Percentiles rank a stretch among this genome's conserved stretches.
Evolutionary conservation across 1,140 invertebrate genomes (phyloP).

Genomic region (Drosophila ogumai): DNA sequence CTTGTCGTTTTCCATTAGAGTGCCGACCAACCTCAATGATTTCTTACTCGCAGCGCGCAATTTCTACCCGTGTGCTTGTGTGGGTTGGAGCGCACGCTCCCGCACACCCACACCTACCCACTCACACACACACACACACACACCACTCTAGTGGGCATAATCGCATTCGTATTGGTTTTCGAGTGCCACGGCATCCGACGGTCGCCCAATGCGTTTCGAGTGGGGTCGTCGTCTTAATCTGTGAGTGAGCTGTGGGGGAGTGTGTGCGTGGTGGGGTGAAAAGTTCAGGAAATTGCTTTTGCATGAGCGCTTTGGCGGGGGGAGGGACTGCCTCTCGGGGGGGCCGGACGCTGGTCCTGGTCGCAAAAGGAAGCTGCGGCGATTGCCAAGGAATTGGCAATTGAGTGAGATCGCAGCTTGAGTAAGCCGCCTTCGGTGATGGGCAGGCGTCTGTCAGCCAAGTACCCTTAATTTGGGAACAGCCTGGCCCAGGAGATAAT

Average conservation of each 20-base stretch:
- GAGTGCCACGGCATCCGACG: slow-evolving; percentile 53
- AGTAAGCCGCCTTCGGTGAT: slow-evolving; percentile 30
- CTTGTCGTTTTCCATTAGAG: slow-evolving; percentile 81
- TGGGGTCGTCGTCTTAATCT: slow-evolving; percentile 49
- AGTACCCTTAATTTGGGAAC: slow-evolving; percentile 25
- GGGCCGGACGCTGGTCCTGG: slow-evolving; percentile 30
- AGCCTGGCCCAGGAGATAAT: not conserved
- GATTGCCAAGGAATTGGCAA: slow-evolving; percentile 67
- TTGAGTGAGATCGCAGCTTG: slow-evolving; percentile 32
- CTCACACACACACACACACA: slow-evolving; percentile 8
- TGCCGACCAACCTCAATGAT: slow-evolving; percentile 79
- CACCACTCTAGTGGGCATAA: slow-evolving; percentile 57
- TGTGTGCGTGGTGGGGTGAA: slow-evolving; percentile 50
- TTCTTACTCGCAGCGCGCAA: slow-evolving; percentile 76
- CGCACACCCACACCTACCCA: slow-evolving; percentile 10
- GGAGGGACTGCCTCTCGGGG: slow-evolving; percentile 3
- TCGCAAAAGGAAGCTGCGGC: slow-evolving; percentile 70
- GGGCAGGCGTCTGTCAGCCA: slow-evolving; percentile 3
- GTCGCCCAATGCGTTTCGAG: slow-evolving; percentile 60
- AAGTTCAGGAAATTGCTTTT: slow-evolving; percentile 82
- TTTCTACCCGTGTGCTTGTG: slow-evolving; percentile 45
- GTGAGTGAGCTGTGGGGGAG: slow-evolving; percentile 9
- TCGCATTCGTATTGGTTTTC: slow-evolving; percentile 75
- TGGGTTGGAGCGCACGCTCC: slow-evolving; percentile 28
- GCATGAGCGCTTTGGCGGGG: slow-evolving; percentile 64